Base-by-base conservation (phyloP, 1,140 invertebrate species). In the Centruroides sculpturatus region DNA sequence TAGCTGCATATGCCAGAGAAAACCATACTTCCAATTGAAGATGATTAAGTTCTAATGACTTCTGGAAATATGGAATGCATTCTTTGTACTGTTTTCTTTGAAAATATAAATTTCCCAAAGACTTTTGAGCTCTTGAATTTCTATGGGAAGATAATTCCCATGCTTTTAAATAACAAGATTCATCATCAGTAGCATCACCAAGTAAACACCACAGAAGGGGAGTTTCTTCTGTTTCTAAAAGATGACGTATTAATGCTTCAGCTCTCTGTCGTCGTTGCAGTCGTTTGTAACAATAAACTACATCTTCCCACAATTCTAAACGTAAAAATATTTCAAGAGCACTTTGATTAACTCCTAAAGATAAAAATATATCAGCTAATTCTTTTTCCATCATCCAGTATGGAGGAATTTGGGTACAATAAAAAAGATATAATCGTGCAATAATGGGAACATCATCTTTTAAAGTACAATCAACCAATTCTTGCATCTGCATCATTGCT, bases 281-380 rank as follows among this genome's bases (percentile, higher is more conserved):
- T 47, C 54, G 23, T 23, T 86, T 87, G 69, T 96, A 96, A 76
- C 93, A 98, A 3, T 81, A 78, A 63, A 98, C 89, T 13, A 93
- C 87, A 71, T 95, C 83, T 67, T 96, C 89, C 93, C 92, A 98
- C n/a, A 87, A 73, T 63, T 89, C 78, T 9, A 95, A 76, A 55
- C 81, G 75, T 34, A 86, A 76, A 73, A 85, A 97, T 47, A 92
- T 76, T 66, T 95, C 89, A 12, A 98, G 76, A 41, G 92, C 92
- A 36, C 82, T 82, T 70, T 92, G 92, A 0, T 86, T 79, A 59
- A 87, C 78, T 36, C 92, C 92, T 46, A 96, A 69, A 66, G 83
- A 85, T 0, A 90, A 67, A 67, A 92, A 80, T 34, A 92, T 64
- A 65, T 87, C 82, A 3, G 86, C 92, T 48, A 92, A 75, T 59